These are phyloP conservation scores for Gerris lacustris DNA, from an alignment of 2,888 invertebrate genomes.

Conservation along the genomic window DNA sequence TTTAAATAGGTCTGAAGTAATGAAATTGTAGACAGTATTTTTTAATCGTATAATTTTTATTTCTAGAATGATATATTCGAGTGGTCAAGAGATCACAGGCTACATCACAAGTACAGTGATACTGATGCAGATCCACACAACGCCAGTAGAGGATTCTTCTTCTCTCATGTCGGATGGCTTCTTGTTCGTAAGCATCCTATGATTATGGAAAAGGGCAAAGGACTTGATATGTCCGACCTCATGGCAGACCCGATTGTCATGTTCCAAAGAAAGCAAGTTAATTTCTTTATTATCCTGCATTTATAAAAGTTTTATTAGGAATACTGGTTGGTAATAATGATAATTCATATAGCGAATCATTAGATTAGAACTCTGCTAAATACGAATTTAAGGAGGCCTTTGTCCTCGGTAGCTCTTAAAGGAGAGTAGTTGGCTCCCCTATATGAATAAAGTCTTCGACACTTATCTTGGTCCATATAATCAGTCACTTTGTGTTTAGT, in stretches of 20 bases:
- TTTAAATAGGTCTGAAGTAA: no score
- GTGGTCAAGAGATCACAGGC: conserved; percentile 47
- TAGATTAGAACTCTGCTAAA: no score
- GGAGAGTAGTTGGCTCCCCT: no score
- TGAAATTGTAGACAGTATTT: no score
- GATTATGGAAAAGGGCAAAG: conserved; percentile 72
- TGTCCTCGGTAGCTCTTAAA: no score
- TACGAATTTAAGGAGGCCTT: no score
- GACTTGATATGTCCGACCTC: conserved; percentile 73
- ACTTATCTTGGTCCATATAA: no score
- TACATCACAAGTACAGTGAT: conserved; percentile 87
- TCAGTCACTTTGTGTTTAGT: no score
- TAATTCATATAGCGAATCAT: no score
- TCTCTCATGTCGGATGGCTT: conserved; percentile 91
- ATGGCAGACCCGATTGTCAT: conserved; percentile 65
- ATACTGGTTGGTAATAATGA: neutral
- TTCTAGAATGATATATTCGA: conserved; percentile 34
- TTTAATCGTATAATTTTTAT: conserved; percentile 7
- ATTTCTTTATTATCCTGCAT: neutral
- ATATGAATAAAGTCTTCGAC: no score
- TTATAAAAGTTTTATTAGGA: neutral
- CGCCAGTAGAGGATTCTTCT: conserved; percentile 85
- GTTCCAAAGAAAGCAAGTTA: conserved; percentile 74
- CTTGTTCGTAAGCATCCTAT: conserved; percentile 81
- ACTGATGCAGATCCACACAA: conserved; percentile 91